A percentile compares a stretch with the other conserved stretches of the same genome.
These are phyloP conservation scores for Hypothenemus hampei DNA, from an alignment of 1,140 invertebrate genomes.

Conservation along the genomic window DNA sequence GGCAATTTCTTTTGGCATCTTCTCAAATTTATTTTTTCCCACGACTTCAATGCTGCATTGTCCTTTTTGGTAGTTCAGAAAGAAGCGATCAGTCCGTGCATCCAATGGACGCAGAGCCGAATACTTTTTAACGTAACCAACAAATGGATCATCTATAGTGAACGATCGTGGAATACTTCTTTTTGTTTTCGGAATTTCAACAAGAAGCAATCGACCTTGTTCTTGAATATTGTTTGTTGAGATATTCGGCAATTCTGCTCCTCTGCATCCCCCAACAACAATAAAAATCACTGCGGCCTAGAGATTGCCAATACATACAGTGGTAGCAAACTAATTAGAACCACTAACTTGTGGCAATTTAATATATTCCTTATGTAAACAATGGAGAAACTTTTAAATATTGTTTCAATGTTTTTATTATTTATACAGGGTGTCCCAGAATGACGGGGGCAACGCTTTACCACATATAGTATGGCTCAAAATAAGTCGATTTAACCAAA, in stretches of 20 bases:
- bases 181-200: constrained; percentile 13
- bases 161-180: constrained; percentile 19
- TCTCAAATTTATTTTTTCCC: constrained; percentile 35
- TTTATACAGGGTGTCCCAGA: too few relatives aligned
- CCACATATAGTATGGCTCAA: too few relatives aligned
- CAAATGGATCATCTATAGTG: constrained; percentile 1
- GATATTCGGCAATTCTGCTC: constrained; percentile 12
- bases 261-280: neutral
- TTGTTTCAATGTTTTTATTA: too few relatives aligned
- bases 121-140: constrained; percentile 7
- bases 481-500: too few relatives aligned
- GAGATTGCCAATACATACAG: neutral
- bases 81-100: constrained; percentile 1
- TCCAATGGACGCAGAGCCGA: constrained; percentile 3
- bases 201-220: constrained; percentile 2
- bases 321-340: too few relatives aligned
- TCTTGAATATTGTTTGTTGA: constrained; percentile 15
- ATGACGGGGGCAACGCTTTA: too few relatives aligned
- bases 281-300: constrained; percentile 26
- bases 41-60: constrained; percentile 37
- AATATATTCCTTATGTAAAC: too few relatives aligned
- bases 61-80: constrained; percentile 34
- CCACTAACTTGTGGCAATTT: too few relatives aligned
- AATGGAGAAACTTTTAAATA: too few relatives aligned
- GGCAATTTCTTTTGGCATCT: constrained; percentile 36